phyloP scores from a whole-genome alignment of 2,113 vertebrate genomes.

The Eretmochelys imbricata region DNA sequence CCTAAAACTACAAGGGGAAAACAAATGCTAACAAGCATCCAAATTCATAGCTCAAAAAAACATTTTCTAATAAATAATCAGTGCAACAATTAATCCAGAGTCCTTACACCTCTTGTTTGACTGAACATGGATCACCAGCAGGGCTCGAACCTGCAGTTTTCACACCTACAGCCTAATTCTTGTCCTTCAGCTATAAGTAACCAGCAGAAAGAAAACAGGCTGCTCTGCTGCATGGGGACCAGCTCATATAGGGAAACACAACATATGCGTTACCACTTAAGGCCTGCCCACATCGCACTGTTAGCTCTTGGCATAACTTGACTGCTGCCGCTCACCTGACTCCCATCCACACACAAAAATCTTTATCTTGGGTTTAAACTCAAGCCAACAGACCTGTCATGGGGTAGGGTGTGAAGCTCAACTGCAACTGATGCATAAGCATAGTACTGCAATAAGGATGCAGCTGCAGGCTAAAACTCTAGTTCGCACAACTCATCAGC shows the following conservation, averaged over 20 bases:
- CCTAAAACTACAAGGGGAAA: background rate
- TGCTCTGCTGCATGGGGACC: background rate
- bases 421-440: background rate
- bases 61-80: background rate
- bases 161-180: background rate
- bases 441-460: background rate
- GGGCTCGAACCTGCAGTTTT: background rate
- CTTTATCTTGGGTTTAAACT: background rate
- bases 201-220: no score
- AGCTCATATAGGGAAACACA: background rate
- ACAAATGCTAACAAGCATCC: background rate
- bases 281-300: background rate
- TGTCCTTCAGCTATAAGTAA: background rate
- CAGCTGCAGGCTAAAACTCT: background rate
- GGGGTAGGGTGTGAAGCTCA: background rate
- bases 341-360: background rate
- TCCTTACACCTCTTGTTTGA: background rate
- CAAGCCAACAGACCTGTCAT: background rate
- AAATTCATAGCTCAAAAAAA: background rate
- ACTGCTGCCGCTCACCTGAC: background rate
- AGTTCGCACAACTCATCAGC: no score
- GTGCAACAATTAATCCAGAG: background rate
- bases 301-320: background rate
- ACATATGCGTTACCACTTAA: accelerated
- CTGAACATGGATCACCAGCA: background rate